phyloP scores from a whole-genome alignment of 2,113 vertebrate species.

The Pongo pygmaeus region DNA sequence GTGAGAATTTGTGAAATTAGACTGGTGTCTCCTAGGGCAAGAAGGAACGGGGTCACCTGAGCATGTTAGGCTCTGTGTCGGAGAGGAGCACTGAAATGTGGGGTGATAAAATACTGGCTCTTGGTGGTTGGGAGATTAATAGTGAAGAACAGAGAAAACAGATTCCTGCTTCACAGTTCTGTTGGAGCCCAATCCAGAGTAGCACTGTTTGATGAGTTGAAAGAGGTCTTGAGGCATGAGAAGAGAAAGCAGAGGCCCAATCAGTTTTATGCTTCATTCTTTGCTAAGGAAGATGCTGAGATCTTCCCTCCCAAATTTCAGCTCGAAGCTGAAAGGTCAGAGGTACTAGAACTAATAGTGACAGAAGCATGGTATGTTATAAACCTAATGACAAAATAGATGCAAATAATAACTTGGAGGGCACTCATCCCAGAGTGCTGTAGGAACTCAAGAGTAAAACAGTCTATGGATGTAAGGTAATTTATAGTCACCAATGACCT shows the following conservation, averaged over 20 bases:
- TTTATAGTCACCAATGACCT: neutral
- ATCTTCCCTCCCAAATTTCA: constrained; percentile 57
- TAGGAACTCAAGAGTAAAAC: neutral
- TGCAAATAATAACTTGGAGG: constrained; percentile 57
- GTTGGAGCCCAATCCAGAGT: neutral
- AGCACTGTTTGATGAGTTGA: neutral
- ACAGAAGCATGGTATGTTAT: constrained; percentile 61
- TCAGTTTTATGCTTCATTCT: constrained; percentile 27
- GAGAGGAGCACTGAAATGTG: neutral
- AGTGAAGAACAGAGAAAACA: neutral
- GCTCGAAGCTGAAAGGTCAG: constrained; percentile 56
- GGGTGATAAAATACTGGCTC: neutral
- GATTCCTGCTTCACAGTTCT: neutral
- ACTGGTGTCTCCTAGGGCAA: neutral
- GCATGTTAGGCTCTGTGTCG: neutral
- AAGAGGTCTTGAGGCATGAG: neutral
- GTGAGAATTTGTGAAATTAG: neutral
- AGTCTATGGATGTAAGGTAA: neutral
- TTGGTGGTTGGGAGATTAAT: neutral
- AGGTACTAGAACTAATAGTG: constrained; percentile 51
- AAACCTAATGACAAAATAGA: constrained; percentile 49
- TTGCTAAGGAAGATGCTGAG: constrained; percentile 46
- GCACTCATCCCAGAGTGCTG: neutral
- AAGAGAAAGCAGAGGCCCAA: neutral
- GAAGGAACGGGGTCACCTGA: neutral